phyloP scores from a whole-genome alignment of 2,113 vertebrate genomes.

The Rhinolophus sinicus region DNA sequence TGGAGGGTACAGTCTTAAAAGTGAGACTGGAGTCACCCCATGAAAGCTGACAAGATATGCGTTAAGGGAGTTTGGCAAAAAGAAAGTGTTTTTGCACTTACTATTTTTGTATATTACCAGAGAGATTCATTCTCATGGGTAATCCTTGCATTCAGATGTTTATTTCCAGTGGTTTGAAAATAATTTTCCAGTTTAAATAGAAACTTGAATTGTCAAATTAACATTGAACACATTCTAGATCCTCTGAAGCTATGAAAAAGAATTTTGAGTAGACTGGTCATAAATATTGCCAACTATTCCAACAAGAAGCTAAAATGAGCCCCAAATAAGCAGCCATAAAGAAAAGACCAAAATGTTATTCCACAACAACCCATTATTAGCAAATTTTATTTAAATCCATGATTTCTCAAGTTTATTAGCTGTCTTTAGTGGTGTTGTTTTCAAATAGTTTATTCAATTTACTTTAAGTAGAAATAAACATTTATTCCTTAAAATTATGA shows the following conservation, averaged over 20 bases:
- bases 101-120: not conserved
- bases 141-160: not conserved
- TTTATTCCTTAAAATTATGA: constrained; percentile 57
- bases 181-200: constrained; percentile 21
- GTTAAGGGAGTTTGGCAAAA: not conserved
- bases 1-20: not conserved
- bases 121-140: not conserved
- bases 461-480: constrained; percentile 62
- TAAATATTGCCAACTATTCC: not conserved
- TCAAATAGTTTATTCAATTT: constrained; percentile 59
- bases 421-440: not conserved
- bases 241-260: not conserved
- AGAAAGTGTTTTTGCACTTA: not conserved
- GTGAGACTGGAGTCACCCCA: not conserved
- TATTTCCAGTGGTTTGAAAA: constrained; percentile 29
- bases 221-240: not conserved
- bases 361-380: not conserved
- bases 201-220: not conserved
- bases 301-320: constrained; percentile 12
- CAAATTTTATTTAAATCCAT: not conserved
- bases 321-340: not conserved
- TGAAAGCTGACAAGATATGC: not conserved
- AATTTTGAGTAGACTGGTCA: not conserved
- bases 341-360: not conserved
- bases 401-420: constrained; percentile 44